Conservation (phyloP, 2,113 vertebrate genomes). For the Chloropsis hardwickii region DNA sequence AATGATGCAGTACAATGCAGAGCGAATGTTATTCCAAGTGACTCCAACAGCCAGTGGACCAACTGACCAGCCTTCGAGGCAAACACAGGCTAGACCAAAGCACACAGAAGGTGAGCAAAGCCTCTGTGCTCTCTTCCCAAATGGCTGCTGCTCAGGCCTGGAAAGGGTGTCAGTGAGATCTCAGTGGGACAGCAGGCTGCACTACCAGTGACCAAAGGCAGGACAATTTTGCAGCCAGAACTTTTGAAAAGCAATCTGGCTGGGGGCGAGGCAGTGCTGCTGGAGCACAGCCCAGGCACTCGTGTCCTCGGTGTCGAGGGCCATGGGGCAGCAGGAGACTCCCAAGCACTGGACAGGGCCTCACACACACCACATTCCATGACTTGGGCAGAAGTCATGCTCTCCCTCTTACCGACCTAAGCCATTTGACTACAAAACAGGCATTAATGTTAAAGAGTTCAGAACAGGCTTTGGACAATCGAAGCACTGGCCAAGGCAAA, state of each 20-base stretch:
- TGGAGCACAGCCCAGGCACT: background rate
- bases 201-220: background rate
- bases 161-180: background rate
- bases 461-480: background rate
- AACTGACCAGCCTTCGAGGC: rapidly evolving
- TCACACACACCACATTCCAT: rapidly evolving
- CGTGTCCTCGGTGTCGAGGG: background rate
- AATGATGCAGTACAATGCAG: background rate
- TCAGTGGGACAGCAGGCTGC: background rate
- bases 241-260: background rate
- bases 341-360: background rate
- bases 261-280: background rate
- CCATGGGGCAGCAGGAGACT: background rate
- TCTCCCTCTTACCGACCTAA: background rate
- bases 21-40: background rate
- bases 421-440: background rate
- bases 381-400: background rate
- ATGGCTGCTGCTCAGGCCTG: background rate
- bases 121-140: background rate
- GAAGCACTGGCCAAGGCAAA: background rate
- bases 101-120: background rate
- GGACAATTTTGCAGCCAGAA: background rate
- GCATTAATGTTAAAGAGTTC: background rate
- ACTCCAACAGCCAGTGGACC: background rate
- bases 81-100: background rate